Conservation (phyloP, 2,888 invertebrate genomes). For the Anagyrus pseudococci region DNA sequence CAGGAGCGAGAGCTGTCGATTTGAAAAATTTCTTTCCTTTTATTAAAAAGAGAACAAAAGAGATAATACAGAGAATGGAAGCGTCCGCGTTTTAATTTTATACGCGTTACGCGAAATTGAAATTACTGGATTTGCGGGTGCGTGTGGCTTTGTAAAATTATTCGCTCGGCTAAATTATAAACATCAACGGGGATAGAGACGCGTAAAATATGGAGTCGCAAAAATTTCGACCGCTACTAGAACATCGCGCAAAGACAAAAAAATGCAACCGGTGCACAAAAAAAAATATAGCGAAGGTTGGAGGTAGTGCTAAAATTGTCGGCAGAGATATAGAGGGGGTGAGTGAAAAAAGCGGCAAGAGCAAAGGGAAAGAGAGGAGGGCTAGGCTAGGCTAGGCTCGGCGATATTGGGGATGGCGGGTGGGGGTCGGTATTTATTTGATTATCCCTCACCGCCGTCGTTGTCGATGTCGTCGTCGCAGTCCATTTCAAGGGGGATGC, state of each 20-base stretch:
- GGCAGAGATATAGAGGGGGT: neutral
- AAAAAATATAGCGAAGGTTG: neutral
- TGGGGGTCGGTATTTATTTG: slow-evolving; percentile 28
- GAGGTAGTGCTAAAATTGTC: no score
- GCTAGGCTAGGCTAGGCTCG: no score
- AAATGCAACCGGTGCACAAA: neutral
- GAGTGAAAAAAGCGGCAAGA: neutral
- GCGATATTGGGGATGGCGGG: slow-evolving; percentile 24
- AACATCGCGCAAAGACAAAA: neutral
- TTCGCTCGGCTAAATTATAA: slow-evolving; percentile 23
- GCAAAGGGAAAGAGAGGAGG: no score
- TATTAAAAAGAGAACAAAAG: slow-evolving; percentile 4
- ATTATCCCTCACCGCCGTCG: slow-evolving; percentile 83
- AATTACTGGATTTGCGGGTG: neutral
- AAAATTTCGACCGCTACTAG: slow-evolving; percentile 6
- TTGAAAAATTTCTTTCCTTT: slow-evolving; percentile 3
- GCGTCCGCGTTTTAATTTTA: neutral
- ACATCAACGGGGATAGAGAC: slow-evolving; percentile 2
- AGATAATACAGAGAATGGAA: neutral
- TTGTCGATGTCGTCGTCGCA: slow-evolving; percentile 97
- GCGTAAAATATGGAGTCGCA: slow-evolving; percentile 11
- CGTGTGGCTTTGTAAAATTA: slow-evolving; percentile 9
- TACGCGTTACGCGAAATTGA: slow-evolving; percentile 17
- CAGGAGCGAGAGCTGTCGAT: slow-evolving; percentile 6
- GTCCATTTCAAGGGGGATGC: slow-evolving; percentile 89